Base-by-base conservation (phyloP, 2,113 vertebrate species). In the Pachypanchax playfairii region DNA sequence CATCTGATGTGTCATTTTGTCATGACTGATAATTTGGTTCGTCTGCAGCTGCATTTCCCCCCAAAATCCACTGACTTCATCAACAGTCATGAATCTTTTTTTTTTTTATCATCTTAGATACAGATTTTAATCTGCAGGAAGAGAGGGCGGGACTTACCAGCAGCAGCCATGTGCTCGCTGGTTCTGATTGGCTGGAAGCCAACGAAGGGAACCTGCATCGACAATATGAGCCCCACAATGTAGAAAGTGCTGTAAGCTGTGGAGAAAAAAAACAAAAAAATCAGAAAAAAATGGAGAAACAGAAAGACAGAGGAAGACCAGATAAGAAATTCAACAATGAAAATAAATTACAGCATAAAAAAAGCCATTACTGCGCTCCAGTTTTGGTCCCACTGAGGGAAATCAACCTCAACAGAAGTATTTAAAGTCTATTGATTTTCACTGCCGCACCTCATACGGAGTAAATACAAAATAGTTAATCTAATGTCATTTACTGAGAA, bases 221-320 rank as follows among this genome's bases (percentile, higher is more conserved):
- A 98, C 76, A 98, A 88, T 75, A 98, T 90, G 73, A 98, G 94
- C n/a, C 96, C 96, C 88, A 98, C 94, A 55, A 98, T 94, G 93
- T 94, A 98, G 93, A 98, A 98, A 73, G 96, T 98, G 92, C 96
- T 98, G 87, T 98, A 98, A 58, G 96, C 96, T 98, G 87, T 46
- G 22, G 26, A 69, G 31, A 72, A 78, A 76, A 15, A 10, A 41
- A 25, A 22, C 24, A 58, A 15, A 17, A 17, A 3, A n/a, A 25
- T 15, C 4, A 17, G 3, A 0, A 4, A 36, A 28, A 17, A 29
- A 57, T 0, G 22, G 10, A 14, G 13, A 50, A 35, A 51, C 1
- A 8, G 2, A 38, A 5, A 6, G 41, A 35, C 11, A 35, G 10
- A 6, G 31, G 31, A 4, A 31, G 6, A 33, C 3, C 24, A 26